Percentiles rank a stretch among this genome's conserved stretches.
Conservation (phyloP, 2,797 vertebrate species). For the Platyrinchus mystaceus region DNA sequence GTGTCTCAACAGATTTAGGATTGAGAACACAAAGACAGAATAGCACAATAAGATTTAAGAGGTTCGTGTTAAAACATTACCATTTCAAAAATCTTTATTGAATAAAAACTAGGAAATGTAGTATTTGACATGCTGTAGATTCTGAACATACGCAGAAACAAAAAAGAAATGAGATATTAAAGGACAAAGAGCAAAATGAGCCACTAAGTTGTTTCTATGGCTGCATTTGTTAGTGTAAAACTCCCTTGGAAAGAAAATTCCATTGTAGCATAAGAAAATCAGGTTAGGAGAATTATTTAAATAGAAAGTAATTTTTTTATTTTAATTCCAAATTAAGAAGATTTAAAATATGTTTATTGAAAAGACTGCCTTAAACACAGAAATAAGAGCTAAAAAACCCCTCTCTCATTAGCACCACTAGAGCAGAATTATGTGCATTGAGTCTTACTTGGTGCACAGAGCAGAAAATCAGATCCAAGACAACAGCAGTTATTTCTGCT, state of each 20-base stretch:
- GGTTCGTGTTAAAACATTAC: background rate
- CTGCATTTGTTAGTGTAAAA: background rate
- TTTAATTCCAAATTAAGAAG: background rate
- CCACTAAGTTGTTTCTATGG: background rate
- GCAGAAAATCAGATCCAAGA: background rate
- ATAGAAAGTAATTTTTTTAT: accelerated
- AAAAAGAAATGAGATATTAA: background rate
- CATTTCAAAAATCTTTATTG: background rate
- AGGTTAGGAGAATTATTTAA: background rate
- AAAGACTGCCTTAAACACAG: background rate
- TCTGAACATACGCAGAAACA: background rate
- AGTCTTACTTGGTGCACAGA: background rate
- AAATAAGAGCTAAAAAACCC: background rate
- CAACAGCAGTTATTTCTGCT: background rate
- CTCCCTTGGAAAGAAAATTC: background rate
- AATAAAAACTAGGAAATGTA: background rate
- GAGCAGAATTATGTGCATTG: background rate
- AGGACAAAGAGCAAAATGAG: background rate
- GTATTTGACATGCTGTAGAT: background rate
- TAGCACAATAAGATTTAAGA: background rate
- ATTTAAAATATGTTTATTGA: background rate
- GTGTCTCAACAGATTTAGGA: background rate
- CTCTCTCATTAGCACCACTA: background rate
- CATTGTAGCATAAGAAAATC: background rate
- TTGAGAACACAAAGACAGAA: background rate